Base-by-base conservation (phyloP, 2,888 invertebrate species). In the Agrotis segetum region DNA sequence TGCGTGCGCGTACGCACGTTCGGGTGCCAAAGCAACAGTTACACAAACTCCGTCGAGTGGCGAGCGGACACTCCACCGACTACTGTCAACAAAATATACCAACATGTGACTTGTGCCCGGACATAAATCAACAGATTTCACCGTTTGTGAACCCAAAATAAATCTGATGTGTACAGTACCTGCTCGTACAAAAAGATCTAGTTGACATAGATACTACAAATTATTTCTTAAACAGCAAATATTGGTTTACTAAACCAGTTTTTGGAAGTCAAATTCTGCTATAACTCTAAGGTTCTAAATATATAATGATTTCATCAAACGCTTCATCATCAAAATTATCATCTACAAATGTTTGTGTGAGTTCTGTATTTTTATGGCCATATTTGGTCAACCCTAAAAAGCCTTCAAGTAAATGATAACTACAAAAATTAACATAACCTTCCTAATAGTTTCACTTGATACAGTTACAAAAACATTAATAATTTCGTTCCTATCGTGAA, bases 91-190 rank as follows among this genome's bases (percentile, higher is more conserved):
- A 83, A 61, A 66, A 59, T 63, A 63, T 68, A 69, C 70, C 64
- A 70, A 73, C 72, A 74, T 61, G 71, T 77, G 74, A 79, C 77
- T 72, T 82, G 85, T 79, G 84, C 74, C 61, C 50, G 72, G 29
- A 77, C 84, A 82, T 84, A 84, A 79, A 84, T 82, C 86, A 84
- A 86, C 78, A 81, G 73, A 85, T 81, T 78, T 73, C 82, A 81
- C 68, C 70, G 55, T 71, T 67, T 69, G 55, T 81, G 21, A 65
- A 44, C 40, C 19, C 64, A 65, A 61, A 83, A 67, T 62, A 67
- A 64, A 66, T 58, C 29, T 58, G 46, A 50, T 78, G 59, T 64
- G 61, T 65, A 46, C 52, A 52, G 21, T 64, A 50, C 56, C 34
- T 50, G 29, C 16, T 19, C 47, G 62, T 81, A 81, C 53, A 76